Evolutionary conservation across 2,888 invertebrate species (phyloP), one percentile per base, ranked within the genome.

Genomic region (Tineola bisselliella): DNA sequence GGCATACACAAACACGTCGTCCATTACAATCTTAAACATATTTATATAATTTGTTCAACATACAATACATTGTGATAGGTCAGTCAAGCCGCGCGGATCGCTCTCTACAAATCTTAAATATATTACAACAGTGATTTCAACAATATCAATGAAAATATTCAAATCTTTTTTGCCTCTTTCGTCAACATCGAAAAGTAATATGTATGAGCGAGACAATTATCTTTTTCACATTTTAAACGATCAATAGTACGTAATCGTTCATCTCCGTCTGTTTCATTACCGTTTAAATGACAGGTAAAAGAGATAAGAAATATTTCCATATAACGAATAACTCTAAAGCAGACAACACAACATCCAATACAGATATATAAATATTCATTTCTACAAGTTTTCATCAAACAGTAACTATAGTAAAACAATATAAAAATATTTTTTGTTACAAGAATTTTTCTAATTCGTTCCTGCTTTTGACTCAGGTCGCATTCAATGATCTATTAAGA

Each of bases 21-120:
- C 19, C 18, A 11, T 18, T 25, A 12, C 8, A 19, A 56, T 56
- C 5, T 19, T 56, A 5, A 25, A 18, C 13, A 52, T 52, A 25
- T 25, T 4, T 25, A 25, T 2, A 25, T 25, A 48, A 48, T 48
- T 15, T 10, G 3, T 17, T 17, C 15, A 48, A 13, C n/a, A 48
- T 48, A 48, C n/a, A 13, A n/a, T 48, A 48, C 17, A 48, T 48
- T n/a, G 17, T 13, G 13, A 4, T 48, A 10, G 48, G 48, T 48
- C 48, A 48, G 48, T 48, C 48, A 48, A 48, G 48, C 48, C 48
- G 48, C 48, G 48, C 48, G 48, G 48, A 15, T 48, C 43, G 43
- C 43, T 43, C 2, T 6, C 25, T 25, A 25, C 25, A 25, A 25
- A 25, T 25, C 25, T 25, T 25, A 6, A 25, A 4, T 25, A 4